Conservation (phyloP, 2,888 invertebrate species). For the Cataglyphis cursor region DNA sequence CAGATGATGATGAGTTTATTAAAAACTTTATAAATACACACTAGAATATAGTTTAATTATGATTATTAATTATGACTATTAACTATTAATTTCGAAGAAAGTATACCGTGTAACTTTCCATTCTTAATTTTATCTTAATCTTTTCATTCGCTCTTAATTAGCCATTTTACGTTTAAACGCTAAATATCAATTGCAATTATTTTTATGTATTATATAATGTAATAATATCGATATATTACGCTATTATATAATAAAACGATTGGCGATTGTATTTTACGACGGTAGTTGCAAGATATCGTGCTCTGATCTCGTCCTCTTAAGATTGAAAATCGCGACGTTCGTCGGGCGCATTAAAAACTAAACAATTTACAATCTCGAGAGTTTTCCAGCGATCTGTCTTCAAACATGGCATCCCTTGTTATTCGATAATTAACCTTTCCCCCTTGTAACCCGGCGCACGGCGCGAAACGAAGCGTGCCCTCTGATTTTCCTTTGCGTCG, state of each 20-base stretch:
- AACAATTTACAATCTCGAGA: constrained; percentile 35
- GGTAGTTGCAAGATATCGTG: not conserved
- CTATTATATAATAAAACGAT: constrained; percentile 24
- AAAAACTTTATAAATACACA: constrained; percentile 13
- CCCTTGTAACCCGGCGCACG: constrained; percentile 31
- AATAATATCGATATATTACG: constrained; percentile 1
- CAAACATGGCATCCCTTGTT: constrained; percentile 48
- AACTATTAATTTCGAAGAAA: not conserved
- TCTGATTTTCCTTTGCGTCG: constrained; percentile 51
- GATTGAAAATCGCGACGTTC: constrained; percentile 3
- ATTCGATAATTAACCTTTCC: constrained; percentile 56
- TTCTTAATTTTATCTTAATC: not conserved
- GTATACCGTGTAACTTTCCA: not conserved
- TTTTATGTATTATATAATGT: not conserved
- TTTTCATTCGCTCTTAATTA: constrained; percentile 1
- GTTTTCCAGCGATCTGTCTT: constrained; percentile 39
- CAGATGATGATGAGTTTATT: not conserved
- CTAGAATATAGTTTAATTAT: not conserved
- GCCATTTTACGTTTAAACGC: not conserved
- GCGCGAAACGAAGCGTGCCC: constrained; percentile 46
- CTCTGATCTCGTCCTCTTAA: not conserved
- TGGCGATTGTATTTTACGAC: not conserved
- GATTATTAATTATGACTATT: not conserved
- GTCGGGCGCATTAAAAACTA: constrained; percentile 43
- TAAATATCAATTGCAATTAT: not conserved